Evolutionary conservation across 2,888 invertebrate genomes (phyloP).

Genomic region (Globia sparganii): DNA sequence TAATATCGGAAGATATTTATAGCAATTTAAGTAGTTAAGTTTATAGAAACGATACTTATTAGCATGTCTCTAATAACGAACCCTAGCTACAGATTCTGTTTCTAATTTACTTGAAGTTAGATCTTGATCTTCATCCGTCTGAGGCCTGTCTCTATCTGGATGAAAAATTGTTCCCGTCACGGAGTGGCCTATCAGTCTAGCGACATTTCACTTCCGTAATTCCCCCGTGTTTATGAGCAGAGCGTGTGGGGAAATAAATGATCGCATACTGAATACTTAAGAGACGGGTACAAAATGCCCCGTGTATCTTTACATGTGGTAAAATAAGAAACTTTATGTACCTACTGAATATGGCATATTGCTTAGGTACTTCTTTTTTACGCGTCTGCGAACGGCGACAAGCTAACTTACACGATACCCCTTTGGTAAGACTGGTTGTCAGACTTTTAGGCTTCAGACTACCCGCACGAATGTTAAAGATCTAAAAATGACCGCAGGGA

Average conservation of each 20-base stretch:
- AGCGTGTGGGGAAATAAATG: constrained; percentile 16
- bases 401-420: not conserved
- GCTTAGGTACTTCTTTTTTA: not conserved
- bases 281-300: not conserved
- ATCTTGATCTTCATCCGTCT: not conserved
- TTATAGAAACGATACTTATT: not conserved
- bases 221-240: not conserved
- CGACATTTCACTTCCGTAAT: constrained; percentile 12
- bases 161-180: not conserved
- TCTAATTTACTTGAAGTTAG: not conserved
- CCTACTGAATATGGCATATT: not conserved
- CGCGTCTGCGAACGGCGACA: too few species aligned
- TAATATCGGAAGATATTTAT: not conserved
- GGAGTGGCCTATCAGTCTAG: not conserved
- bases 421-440: not conserved
- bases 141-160: not conserved
- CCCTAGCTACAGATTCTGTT: not conserved
- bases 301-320: not conserved
- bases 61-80: not conserved
- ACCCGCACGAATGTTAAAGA: not conserved
- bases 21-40: not conserved
- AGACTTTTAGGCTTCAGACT: not conserved
- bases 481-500: not conserved
- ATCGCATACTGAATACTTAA: constrained; percentile 18
- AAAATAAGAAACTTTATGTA: not conserved